Percentiles rank a stretch among this genome's conserved stretches.
These are phyloP conservation scores for Telmatherina bonti DNA, from an alignment of 2,797 vertebrate species.

Conservation along the genomic window DNA sequence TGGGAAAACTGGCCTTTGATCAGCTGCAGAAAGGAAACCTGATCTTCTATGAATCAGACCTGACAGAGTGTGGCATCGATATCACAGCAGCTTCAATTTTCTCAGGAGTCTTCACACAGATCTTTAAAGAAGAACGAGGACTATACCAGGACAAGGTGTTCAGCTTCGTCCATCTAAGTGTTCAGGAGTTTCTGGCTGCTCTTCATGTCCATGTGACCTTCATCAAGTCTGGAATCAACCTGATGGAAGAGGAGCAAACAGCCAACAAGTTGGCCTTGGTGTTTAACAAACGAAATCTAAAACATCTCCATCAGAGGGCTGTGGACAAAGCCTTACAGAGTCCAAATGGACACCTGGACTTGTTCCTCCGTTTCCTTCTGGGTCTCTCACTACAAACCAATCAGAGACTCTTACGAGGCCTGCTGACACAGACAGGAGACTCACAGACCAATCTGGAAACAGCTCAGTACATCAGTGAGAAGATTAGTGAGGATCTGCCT, in stretches of 20 bases:
- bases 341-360: not conserved
- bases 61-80: too few species aligned
- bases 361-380: not conserved
- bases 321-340: not conserved
- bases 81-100: not conserved
- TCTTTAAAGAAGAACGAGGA: not conserved
- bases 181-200: constrained; percentile 58
- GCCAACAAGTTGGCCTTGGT: too few species aligned
- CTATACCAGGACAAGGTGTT: constrained; percentile 6
- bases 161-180: constrained; percentile 37
- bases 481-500: constrained; percentile 4
- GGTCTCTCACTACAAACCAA: constrained; percentile 29
- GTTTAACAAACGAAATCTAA: too few species aligned
- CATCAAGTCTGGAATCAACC: too few species aligned
- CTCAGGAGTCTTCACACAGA: not conserved
- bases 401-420: constrained; percentile 13
- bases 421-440: not conserved
- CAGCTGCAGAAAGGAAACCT: too few species aligned
- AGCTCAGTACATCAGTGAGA: constrained; percentile 20
- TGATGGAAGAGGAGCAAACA: not conserved
- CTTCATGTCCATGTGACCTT: constrained; percentile 47
- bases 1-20: too few species aligned
- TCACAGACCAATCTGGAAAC: not conserved
- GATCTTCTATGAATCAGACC: too few species aligned
- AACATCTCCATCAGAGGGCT: too few species aligned